Percentiles rank a stretch among this genome's conserved stretches.
Evolutionary conservation across 2,888 invertebrate genomes (phyloP).

Genomic region (Acanthosepion esculentum): DNA sequence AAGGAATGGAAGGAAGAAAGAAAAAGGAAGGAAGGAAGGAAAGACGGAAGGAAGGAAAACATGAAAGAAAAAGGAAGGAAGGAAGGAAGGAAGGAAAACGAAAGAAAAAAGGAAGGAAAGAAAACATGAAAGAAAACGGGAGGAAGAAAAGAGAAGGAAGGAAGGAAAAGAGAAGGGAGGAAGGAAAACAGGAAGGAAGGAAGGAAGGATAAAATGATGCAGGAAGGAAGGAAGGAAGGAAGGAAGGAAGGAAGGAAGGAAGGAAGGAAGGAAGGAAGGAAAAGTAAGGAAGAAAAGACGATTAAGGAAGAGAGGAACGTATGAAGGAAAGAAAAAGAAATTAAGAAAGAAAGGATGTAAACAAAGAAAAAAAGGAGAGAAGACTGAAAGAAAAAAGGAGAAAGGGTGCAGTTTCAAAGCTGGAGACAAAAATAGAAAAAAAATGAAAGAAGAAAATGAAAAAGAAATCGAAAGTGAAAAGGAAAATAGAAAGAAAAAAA

Average conservation of each 20-base stretch:
- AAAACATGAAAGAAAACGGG: no score
- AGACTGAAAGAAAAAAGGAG: background rate
- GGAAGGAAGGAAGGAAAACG: background rate
- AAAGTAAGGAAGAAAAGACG: background rate
- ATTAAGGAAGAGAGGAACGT: no score
- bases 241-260: background rate
- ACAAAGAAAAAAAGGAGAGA: no score
- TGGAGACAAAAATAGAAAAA: background rate
- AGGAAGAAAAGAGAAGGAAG: background rate
- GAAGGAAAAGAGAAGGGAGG: background rate
- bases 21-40: background rate
- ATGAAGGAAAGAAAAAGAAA: no score
- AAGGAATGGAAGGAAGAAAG: no score
- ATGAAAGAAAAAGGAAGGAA: background rate
- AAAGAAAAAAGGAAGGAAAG: background rate
- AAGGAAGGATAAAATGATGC: no score
- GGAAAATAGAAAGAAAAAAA: background rate
- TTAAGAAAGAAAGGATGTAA: background rate
- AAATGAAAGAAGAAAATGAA: background rate
- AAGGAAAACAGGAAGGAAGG: no score
- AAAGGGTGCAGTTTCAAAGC: background rate
- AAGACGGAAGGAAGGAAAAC: background rate
- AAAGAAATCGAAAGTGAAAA: no score
- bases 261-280: no score
- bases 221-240: background rate